phyloP scores from a whole-genome alignment of 2,113 vertebrate genomes.

The Halichoeres trimaculatus region DNA sequence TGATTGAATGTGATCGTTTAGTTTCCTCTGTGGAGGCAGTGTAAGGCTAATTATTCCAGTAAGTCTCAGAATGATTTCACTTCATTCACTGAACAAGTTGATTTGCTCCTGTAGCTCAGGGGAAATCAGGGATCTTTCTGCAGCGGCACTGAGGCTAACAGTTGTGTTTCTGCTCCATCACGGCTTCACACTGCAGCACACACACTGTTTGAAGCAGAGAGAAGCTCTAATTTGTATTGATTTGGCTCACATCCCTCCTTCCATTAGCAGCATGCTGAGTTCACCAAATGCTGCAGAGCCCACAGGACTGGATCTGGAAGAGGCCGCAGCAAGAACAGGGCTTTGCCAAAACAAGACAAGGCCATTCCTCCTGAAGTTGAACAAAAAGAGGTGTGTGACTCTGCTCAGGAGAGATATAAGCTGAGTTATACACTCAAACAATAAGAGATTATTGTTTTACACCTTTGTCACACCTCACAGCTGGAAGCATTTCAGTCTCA shows the following conservation, averaged over 20 bases:
- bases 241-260: neutral
- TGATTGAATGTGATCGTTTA: too few species aligned
- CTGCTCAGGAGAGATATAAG: neutral
- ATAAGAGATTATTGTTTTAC: neutral
- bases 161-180: neutral
- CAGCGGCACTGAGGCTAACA: neutral
- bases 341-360: neutral
- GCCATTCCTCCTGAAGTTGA: neutral
- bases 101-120: neutral
- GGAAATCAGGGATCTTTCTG: neutral
- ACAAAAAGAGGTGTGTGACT: neutral
- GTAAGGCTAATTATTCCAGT: neutral
- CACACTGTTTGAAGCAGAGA: neutral
- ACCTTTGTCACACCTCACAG: too few species aligned
- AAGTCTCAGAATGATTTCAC: neutral
- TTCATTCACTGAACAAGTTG: neutral
- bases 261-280: neutral
- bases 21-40: neutral
- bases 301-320: neutral
- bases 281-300: neutral
- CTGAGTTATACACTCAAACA: neutral
- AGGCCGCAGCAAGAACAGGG: neutral
- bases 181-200: neutral
- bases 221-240: neutral
- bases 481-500: too few species aligned